These are phyloP conservation scores for Psylliodes chrysocephalus DNA, from an alignment of 2,888 invertebrate species.

Conservation along the genomic window DNA sequence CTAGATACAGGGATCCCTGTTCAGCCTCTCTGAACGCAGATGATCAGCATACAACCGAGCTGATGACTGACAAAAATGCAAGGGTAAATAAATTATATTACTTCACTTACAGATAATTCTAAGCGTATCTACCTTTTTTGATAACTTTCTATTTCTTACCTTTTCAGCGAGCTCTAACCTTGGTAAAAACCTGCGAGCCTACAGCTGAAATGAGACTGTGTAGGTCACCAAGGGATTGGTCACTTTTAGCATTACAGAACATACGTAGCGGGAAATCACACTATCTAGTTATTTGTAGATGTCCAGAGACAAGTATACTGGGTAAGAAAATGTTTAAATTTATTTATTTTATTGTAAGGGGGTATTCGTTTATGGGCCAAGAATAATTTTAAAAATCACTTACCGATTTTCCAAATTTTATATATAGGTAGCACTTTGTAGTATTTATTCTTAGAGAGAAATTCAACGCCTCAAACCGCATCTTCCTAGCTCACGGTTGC, in stretches of 20 bases:
- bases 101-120: neutral
- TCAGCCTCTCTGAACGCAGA: constrained; percentile 90
- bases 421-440: too few relatives aligned
- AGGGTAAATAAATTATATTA: constrained; percentile 69
- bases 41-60: constrained; percentile 91
- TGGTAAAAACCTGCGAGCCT: constrained; percentile 94
- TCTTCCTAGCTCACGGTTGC: too few relatives aligned
- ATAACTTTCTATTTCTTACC: neutral
- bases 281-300: constrained; percentile 91
- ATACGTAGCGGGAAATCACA: constrained; percentile 93
- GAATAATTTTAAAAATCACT: too few relatives aligned
- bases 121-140: neutral
- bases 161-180: constrained; percentile 78
- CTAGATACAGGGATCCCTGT: constrained; percentile 89
- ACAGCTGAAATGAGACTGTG: constrained; percentile 92
- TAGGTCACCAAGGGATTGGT: constrained; percentile 90
- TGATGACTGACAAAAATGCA: constrained; percentile 85
- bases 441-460: too few relatives aligned
- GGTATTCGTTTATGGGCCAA: too few relatives aligned
- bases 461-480: too few relatives aligned
- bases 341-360: too few relatives aligned
- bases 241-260: constrained; percentile 88
- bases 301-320: constrained; percentile 84
- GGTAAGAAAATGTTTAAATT: too few relatives aligned
- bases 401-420: too few relatives aligned